Evolutionary conservation across 92 coral and sea anemone genomes (phyloP).

Genomic region (Epizoanthus illoricatus): DNA sequence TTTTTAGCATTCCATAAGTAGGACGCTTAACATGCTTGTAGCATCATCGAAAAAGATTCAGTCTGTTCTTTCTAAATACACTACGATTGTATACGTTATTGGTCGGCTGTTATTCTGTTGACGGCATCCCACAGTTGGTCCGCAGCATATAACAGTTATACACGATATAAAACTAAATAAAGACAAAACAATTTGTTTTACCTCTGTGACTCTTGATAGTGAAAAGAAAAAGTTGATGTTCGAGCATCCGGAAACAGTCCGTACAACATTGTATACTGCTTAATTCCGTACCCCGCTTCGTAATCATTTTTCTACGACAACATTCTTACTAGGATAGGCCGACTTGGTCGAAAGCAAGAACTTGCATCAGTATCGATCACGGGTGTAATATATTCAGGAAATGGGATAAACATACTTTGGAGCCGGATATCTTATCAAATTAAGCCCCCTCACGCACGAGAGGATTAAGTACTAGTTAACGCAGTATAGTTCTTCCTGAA

Average conservation of each 20-base stretch:
- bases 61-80: no score
- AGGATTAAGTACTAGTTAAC: slow-evolving; percentile 28
- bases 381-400: slow-evolving; percentile 15
- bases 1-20: neutral
- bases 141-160: slow-evolving; percentile 1
- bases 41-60: no score
- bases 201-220: neutral
- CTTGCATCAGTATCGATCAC: neutral
- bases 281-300: no score
- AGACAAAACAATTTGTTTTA: neutral
- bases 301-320: no score
- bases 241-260: no score
- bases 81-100: no score
- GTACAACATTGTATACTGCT: neutral
- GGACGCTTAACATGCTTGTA: no score
- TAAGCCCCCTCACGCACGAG: slow-evolving; percentile 36
- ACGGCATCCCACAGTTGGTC: neutral
- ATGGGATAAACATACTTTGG: slow-evolving; percentile 40
- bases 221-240: neutral
- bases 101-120: neutral
- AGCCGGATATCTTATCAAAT: slow-evolving; percentile 25
- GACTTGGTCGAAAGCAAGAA: neutral
- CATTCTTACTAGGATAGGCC: neutral
- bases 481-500: slow-evolving; percentile 17
- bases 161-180: neutral